phyloP scores from a whole-genome alignment of 1,140 invertebrate genomes.

The Cheumatopsyche charites region DNA sequence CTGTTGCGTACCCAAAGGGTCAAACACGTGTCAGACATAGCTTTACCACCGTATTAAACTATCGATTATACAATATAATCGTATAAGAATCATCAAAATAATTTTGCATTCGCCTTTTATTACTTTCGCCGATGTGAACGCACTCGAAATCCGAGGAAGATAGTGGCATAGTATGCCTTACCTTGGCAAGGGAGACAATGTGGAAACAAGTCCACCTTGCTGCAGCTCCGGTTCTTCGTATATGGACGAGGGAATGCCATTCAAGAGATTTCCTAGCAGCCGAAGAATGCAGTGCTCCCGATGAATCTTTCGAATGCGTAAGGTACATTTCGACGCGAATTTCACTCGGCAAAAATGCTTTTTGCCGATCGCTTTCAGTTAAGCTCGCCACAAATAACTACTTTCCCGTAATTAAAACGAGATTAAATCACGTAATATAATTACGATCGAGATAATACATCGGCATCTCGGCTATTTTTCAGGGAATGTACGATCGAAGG shows the following conservation, averaged over 20 bases:
- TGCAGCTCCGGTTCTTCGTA: conserved; percentile 21
- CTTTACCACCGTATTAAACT: too few species aligned
- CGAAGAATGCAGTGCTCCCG: conserved; percentile 21
- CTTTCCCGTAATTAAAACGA: too few species aligned
- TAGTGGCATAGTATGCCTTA: neutral
- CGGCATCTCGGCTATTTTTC: too few species aligned
- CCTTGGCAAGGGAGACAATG: conserved; percentile 32
- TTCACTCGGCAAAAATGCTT: neutral
- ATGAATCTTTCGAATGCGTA: conserved; percentile 16
- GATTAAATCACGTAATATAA: too few species aligned
- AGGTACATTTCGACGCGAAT: neutral
- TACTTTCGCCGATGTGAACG: neutral
- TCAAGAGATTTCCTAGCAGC: conserved; percentile 32
- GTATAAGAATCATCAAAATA: too few species aligned
- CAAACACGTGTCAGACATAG: neutral
- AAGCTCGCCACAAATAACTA: too few species aligned
- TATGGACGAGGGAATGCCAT: conserved; percentile 39
- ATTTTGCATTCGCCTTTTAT: neutral
- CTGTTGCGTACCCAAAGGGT: conserved; percentile 3
- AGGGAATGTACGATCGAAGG: too few species aligned
- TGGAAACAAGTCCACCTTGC: conserved; percentile 38
- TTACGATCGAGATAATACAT: too few species aligned
- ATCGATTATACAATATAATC: too few species aligned
- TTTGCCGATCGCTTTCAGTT: too few species aligned
- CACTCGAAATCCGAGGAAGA: too few species aligned